A percentile compares a stretch with the other conserved stretches of the same genome.
Evolutionary conservation across 2,888 invertebrate species (phyloP).

Genomic region (Osmoderma eremita): DNA sequence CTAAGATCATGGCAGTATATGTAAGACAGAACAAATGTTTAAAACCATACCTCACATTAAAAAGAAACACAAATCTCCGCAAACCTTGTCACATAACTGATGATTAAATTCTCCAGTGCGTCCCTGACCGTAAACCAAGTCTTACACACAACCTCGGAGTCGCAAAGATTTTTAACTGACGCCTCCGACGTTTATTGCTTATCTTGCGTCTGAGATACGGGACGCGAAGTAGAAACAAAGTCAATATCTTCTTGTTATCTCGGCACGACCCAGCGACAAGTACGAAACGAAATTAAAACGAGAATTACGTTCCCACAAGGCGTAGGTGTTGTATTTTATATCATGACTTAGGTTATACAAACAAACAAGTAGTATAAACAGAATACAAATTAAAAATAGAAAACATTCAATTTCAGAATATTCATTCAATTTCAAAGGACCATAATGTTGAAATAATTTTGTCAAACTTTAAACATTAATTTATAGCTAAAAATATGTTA

Average conservation of each 20-base stretch:
- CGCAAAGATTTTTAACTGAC: conserved; percentile 7
- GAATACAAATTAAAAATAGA: too few relatives aligned
- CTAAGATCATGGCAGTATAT: too few relatives aligned
- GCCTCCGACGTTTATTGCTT: conserved; percentile 13
- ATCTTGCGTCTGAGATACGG: conserved; percentile 9
- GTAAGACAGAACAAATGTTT: too few relatives aligned
- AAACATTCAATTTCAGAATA: not conserved
- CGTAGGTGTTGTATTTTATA: not conserved
- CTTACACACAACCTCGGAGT: not conserved
- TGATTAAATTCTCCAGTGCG: too few relatives aligned
- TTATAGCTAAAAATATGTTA: too few relatives aligned
- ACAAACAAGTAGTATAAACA: too few relatives aligned
- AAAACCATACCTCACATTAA: too few relatives aligned
- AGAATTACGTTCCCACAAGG: not conserved
- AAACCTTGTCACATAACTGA: too few relatives aligned
- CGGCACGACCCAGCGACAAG: conserved; percentile 1
- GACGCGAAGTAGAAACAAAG: conserved; percentile 1
- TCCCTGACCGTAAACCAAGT: not conserved
- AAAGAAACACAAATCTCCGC: too few relatives aligned
- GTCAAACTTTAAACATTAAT: too few relatives aligned
- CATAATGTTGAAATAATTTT: too few relatives aligned
- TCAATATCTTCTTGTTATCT: conserved; percentile 24
- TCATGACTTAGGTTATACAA: too few relatives aligned
- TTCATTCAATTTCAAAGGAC: not conserved
- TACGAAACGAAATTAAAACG: conserved; percentile 1